A percentile compares a stretch with the other conserved stretches of the same genome.
Conservation (phyloP, 92 coral and sea anemone genomes). For the Palythoa caribaeorum region DNA sequence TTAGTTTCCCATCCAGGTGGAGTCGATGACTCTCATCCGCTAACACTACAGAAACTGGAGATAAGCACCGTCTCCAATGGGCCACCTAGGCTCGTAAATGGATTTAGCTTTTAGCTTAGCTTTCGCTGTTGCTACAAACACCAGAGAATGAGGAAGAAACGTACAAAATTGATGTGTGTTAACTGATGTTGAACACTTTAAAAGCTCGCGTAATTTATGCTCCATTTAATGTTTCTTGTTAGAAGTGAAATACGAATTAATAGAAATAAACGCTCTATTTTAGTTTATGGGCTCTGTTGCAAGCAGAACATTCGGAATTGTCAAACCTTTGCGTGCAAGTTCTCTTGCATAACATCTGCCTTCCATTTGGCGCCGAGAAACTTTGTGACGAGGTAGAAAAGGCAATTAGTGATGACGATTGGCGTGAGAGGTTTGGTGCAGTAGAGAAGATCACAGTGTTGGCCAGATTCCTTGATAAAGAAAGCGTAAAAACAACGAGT, state of each 20-base stretch:
- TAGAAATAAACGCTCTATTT: background rate
- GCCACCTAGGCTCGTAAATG: no score
- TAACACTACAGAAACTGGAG: no score
- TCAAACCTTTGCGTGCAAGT: constrained; percentile 87
- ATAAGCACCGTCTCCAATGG: no score
- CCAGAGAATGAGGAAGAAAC: no score
- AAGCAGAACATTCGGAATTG: constrained; percentile 95
- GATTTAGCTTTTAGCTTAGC: no score
- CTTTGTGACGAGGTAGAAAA: constrained; percentile 93
- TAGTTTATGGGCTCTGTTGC: constrained; percentile 91
- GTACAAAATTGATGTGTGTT: no score
- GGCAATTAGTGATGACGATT: constrained; percentile 89
- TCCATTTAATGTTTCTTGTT: background rate
- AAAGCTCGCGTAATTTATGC: no score
- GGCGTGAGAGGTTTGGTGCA: constrained; percentile 92
- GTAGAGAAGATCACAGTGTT: constrained; percentile 92
- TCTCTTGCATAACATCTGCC: constrained; percentile 91
- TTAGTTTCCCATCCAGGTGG: no score
- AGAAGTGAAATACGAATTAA: background rate
- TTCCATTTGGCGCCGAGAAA: constrained; percentile 95
- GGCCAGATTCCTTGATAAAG: constrained; percentile 90
- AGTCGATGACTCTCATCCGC: no score
- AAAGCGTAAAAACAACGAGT: constrained; percentile 85
- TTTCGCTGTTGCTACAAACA: no score
- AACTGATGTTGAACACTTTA: no score